Conservation (phyloP, 2,113 vertebrate species). For the Eurystomus gularis region DNA sequence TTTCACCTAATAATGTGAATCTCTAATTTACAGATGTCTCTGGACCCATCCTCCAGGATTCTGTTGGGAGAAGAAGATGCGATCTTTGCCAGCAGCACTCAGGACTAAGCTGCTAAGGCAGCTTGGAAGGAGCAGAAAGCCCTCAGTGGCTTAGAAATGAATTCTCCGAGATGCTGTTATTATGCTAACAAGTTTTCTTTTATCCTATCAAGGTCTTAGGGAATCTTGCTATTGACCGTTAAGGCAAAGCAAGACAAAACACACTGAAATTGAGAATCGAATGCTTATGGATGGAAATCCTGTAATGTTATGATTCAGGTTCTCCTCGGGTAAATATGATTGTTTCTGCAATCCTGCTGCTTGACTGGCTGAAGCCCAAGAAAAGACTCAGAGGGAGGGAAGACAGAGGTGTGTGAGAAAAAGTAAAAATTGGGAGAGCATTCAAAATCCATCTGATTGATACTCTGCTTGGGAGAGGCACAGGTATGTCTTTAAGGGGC, state of each 20-base stretch:
- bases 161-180: conserved; percentile 29
- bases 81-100: conserved; percentile 19
- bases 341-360: neutral
- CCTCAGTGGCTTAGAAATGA: neutral
- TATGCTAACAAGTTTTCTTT: conserved; percentile 56
- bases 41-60: neutral
- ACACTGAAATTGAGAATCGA: conserved; percentile 31
- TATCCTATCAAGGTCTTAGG: conserved; percentile 33
- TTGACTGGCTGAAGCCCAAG: neutral
- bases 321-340: conserved; percentile 34
- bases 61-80: neutral
- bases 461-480: neutral
- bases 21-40: neutral
- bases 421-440: neutral
- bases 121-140: conserved; percentile 30
- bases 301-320: conserved; percentile 37
- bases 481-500: neutral
- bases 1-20: neutral
- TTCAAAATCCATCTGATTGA: neutral
- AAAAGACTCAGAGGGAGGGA: neutral
- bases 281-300: conserved; percentile 43
- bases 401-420: neutral
- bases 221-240: conserved; percentile 39
- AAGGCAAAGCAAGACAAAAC: conserved; percentile 41
- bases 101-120: neutral